A percentile compares a stretch with the other conserved stretches of the same genome.
These are phyloP conservation scores for Vulpes ferrilata DNA, from an alignment of 2,113 vertebrate species.

Conservation along the genomic window DNA sequence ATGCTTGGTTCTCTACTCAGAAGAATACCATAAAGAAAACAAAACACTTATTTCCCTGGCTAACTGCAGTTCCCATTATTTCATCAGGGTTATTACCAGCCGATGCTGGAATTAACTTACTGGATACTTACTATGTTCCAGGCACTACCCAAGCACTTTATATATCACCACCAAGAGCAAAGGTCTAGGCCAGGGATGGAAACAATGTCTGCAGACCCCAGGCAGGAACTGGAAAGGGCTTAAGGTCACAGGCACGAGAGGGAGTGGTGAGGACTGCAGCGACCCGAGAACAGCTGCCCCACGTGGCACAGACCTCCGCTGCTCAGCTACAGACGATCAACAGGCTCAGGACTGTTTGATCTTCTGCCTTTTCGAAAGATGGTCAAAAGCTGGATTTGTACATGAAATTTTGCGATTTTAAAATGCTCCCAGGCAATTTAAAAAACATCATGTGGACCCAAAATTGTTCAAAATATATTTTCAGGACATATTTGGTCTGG, in stretches of 20 bases:
- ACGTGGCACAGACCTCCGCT: rapidly evolving
- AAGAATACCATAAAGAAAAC: background rate
- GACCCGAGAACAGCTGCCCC: rapidly evolving
- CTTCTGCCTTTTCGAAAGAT: background rate
- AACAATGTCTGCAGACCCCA: background rate
- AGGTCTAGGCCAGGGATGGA: background rate
- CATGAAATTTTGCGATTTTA: background rate
- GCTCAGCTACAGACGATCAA: rapidly evolving
- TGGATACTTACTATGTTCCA: no score
- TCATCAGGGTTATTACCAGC: background rate
- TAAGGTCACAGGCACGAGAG: rapidly evolving
- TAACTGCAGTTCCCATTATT: background rate
- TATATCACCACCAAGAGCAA: background rate
- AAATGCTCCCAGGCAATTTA: background rate
- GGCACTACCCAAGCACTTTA: background rate
- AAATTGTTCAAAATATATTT: background rate
- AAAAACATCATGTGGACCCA: background rate
- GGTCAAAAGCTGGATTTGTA: background rate
- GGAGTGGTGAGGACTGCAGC: background rate
- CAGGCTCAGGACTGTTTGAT: background rate
- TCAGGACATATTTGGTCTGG: background rate
- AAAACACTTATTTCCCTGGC: background rate
- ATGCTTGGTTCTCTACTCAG: background rate
- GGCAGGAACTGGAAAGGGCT: background rate
- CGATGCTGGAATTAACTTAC: background rate